Evolutionary conservation across 2,113 vertebrate genomes (phyloP).

Genomic region (Calonectris borealis): DNA sequence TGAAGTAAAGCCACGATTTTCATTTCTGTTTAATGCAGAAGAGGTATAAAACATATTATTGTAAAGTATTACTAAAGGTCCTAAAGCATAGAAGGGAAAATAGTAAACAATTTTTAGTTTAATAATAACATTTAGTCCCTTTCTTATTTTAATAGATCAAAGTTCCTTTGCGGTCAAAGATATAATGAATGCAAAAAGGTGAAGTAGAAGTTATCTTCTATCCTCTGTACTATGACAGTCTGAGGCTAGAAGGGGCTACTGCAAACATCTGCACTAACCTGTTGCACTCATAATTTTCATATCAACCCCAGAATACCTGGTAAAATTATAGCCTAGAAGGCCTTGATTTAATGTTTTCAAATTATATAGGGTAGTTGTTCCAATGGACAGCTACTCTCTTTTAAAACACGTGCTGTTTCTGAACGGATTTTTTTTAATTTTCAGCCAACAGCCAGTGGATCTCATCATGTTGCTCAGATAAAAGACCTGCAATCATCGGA

Average conservation of each 20-base stretch:
- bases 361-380: not conserved
- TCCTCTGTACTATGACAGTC: not conserved
- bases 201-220: not conserved
- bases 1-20: not conserved
- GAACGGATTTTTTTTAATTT: not conserved
- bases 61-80: not conserved
- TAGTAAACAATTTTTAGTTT: not conserved
- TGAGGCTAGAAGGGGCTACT: not conserved
- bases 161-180: not conserved
- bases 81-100: not conserved
- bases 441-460: not conserved
- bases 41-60: not conserved
- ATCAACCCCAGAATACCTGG: not conserved
- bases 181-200: not conserved
- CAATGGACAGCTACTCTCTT: not conserved
- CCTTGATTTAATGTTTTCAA: not conserved
- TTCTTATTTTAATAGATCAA: not conserved
- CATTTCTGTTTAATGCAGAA: conserved; percentile 16
- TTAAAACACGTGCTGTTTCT: not conserved
- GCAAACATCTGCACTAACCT: not conserved
- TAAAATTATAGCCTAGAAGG: not conserved
- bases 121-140: not conserved
- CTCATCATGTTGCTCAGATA: not conserved
- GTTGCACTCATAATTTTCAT: not conserved
- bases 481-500: not conserved